Conservation (phyloP, 2,113 vertebrate genomes). For the Mola mola region DNA sequence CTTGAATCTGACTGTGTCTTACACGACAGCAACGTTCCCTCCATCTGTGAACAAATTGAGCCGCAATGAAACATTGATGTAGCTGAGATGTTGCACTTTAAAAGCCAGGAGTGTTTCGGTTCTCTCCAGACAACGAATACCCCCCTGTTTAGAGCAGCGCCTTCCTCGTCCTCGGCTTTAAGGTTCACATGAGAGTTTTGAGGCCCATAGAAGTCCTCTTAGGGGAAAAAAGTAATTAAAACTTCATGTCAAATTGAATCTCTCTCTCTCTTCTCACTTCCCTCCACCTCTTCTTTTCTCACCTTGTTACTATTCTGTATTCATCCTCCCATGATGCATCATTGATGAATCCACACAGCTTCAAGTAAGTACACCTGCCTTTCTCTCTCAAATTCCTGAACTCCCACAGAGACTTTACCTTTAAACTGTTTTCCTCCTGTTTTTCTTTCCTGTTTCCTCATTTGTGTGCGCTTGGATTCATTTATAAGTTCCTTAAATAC, state of each 20-base stretch:
- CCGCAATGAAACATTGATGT: slow-evolving; percentile 27
- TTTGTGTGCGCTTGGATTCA: no score
- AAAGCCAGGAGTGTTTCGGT: slow-evolving; percentile 19
- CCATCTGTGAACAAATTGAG: slow-evolving; percentile 31
- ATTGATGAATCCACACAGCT: slow-evolving; percentile 64
- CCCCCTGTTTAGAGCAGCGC: background rate
- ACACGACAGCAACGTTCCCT: slow-evolving; percentile 14
- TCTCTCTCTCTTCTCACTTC: slow-evolving; percentile 12
- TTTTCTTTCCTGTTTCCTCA: no score
- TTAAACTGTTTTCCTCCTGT: no score
- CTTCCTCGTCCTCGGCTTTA: slow-evolving; percentile 2
- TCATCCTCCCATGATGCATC: slow-evolving; percentile 43
- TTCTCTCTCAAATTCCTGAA: slow-evolving; percentile 2
- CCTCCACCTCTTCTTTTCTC: slow-evolving; percentile 29
- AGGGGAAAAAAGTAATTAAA: slow-evolving; percentile 26
- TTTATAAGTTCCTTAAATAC: no score
- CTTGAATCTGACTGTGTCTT: slow-evolving; percentile 35
- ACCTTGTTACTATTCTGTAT: slow-evolving; percentile 23
- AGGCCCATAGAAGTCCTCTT: slow-evolving; percentile 16
- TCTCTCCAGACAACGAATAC: slow-evolving; percentile 34
- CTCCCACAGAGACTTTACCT: no score
- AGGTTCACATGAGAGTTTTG: slow-evolving; percentile 38
- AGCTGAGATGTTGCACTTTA: slow-evolving; percentile 25
- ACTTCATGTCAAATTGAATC: slow-evolving; percentile 25
- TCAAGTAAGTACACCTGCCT: slow-evolving; percentile 61